Base-by-base conservation (phyloP, 2,888 invertebrate genomes). In the Hoplodrina blanda region DNA sequence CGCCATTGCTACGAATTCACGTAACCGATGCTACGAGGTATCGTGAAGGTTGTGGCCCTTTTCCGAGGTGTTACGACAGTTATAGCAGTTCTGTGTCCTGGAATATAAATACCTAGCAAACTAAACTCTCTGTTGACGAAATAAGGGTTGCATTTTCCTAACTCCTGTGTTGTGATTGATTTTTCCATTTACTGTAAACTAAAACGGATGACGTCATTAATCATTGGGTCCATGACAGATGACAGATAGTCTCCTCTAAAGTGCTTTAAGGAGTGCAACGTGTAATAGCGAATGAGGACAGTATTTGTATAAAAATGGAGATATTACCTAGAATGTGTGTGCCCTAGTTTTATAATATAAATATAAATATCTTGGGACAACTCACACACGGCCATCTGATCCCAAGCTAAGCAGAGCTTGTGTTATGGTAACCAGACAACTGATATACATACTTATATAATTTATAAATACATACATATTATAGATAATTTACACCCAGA, bases 141-240 rank as follows among this genome's bases (percentile, higher is more conserved):
- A 10, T 10, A n/a, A 44, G 33, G 2, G 7, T 4, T 8, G 44
- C 10, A 46, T 1, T 46, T 46, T 7, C 13, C 13, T 44, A 5
- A 54, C 49, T 46, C 49, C 0, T 17, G 17, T 44, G 20, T 44
- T 11, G 25, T 56, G 52, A 75, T 78, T 63, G 60, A 64, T 63
- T 56, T 56, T 8, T 19, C 30, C n/a, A 55, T 55, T 52, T 11
- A 19, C 50, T 17, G 10, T 54, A 11, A 56, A 41, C 5, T n/a
- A 44, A 3, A 37, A 11, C 19, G 7, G 37, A 30, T n/a, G 19
- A 4, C 41, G 20, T 20, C 33, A 55, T 74, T n/a, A 19, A 56
- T 77, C 62, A 76, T 50, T 5, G 10, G 13, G 25, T 41, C n/a
- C 49, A 46, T 55, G 37, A 63, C 50, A 62, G 54, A 30, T 50